phyloP scores from a whole-genome alignment of 2,797 vertebrate genomes.

The Sebastes dallii region DNA sequence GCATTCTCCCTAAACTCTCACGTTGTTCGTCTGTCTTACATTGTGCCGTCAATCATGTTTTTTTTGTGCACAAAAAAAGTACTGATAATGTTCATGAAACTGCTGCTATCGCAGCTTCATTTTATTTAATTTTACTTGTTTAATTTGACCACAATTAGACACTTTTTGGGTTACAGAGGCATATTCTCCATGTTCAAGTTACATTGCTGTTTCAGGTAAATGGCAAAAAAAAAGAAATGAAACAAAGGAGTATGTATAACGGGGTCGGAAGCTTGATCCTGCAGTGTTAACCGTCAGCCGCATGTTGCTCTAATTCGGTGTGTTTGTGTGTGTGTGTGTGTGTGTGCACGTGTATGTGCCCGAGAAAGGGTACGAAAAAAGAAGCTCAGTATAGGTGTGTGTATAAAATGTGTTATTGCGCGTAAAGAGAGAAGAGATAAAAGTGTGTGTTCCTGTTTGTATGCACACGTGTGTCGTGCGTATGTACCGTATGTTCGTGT shows the following conservation, averaged over 20 bases:
- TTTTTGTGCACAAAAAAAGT: conserved; percentile 22
- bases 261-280: conserved; percentile 41
- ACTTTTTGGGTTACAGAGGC: background rate
- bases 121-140: background rate
- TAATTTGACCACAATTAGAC: background rate
- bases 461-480: conserved; percentile 72
- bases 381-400: conserved; percentile 33
- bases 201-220: conserved; percentile 64
- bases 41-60: conserved; percentile 37
- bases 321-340: conserved; percentile 25
- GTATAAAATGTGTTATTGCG: conserved; percentile 45
- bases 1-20: conserved; percentile 27
- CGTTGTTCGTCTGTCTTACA: conserved; percentile 29
- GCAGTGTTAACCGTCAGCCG: conserved; percentile 67
- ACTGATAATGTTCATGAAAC: conserved; percentile 9
- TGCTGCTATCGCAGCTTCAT: conserved; percentile 44
- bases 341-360: conserved; percentile 9
- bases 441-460: conserved; percentile 49
- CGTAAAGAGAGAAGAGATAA: conserved; percentile 10
- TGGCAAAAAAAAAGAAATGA: conserved; percentile 31
- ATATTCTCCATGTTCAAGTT: conserved; percentile 25
- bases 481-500: conserved; percentile 73
- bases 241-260: conserved; percentile 33
- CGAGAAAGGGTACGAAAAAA: background rate
- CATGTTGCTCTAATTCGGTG: conserved; percentile 61